Evolutionary conservation across 30 jellyfish, hydroid and myxozoan genomes (phyloP).

Genomic region (Calvadosia cruxmelitensis): DNA sequence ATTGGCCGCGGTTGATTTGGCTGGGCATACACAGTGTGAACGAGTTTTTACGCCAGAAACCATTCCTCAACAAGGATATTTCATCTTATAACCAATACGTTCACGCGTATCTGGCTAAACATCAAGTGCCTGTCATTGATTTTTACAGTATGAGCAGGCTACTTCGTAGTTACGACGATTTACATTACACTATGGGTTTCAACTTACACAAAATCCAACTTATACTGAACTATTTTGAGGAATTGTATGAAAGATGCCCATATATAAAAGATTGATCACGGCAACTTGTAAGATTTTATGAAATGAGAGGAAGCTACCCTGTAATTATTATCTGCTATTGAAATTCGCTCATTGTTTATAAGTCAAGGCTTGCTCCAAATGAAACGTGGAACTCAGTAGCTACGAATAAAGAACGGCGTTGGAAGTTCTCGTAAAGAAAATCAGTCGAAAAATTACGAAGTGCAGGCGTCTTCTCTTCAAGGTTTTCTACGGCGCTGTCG

Average conservation of each 20-base stretch:
- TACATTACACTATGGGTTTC: slow-evolving; percentile 75
- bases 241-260: slow-evolving; percentile 32
- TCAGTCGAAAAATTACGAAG: no score
- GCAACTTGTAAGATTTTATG: no score
- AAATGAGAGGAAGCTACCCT: no score
- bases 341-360: no score
- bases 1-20: slow-evolving; percentile 84
- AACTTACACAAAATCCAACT: slow-evolving; percentile 47
- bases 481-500: no score
- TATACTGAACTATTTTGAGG: slow-evolving; percentile 22
- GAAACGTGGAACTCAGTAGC: no score
- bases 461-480: no score
- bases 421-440: no score
- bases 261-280: no score
- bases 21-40: slow-evolving; percentile 52
- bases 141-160: slow-evolving; percentile 43
- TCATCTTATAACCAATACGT: slow-evolving; percentile 25
- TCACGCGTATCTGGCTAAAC: slow-evolving; percentile 19
- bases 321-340: no score
- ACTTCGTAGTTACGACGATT: slow-evolving; percentile 72
- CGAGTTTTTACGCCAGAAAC: slow-evolving; percentile 63
- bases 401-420: no score
- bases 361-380: no score
- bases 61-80: slow-evolving; percentile 36
- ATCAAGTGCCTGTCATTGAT: slow-evolving; percentile 32